Evolutionary conservation across 2,113 vertebrate genomes (phyloP).

Genomic region (Neogobius melanostomus): DNA sequence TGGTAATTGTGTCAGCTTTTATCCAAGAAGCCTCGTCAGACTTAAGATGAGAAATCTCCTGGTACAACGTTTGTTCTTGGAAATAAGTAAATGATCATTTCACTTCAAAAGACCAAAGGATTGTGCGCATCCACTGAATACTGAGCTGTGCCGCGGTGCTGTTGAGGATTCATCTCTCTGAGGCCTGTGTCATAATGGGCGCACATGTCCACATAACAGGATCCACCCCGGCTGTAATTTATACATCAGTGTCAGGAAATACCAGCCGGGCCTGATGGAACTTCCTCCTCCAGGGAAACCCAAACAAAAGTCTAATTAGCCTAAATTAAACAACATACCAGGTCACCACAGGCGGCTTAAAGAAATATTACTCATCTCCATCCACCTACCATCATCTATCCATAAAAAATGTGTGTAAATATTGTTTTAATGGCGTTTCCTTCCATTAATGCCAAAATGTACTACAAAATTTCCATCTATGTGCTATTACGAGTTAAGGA

Average conservation of each 20-base stretch:
- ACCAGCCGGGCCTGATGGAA: constrained; percentile 60
- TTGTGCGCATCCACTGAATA: neutral
- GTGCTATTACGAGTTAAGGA: too few species aligned
- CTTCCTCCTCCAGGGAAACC: constrained; percentile 57
- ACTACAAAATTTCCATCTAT: too few species aligned
- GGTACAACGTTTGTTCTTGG: neutral
- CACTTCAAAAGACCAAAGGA: neutral
- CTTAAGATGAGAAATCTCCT: too few species aligned
- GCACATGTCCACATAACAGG: constrained; percentile 9
- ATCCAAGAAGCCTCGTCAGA: too few species aligned
- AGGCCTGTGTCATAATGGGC: neutral
- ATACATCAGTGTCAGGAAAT: constrained; percentile 71
- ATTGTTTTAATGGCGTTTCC: too few species aligned
- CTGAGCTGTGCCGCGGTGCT: neutral
- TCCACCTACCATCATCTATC: too few species aligned
- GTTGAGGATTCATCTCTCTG: neutral
- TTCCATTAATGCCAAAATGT: too few species aligned
- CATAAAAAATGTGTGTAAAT: too few species aligned
- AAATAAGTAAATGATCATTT: too few species aligned
- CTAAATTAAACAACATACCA: constrained; percentile 1
- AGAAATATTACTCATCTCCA: neutral
- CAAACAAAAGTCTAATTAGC: constrained; percentile 51
- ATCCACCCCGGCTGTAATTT: constrained; percentile 42
- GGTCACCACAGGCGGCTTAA: neutral
- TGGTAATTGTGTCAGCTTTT: too few species aligned